Evolutionary conservation across 2,113 vertebrate species (phyloP), one percentile per base, ranked within the genome.

Genomic region (Megatriorchis doriae): DNA sequence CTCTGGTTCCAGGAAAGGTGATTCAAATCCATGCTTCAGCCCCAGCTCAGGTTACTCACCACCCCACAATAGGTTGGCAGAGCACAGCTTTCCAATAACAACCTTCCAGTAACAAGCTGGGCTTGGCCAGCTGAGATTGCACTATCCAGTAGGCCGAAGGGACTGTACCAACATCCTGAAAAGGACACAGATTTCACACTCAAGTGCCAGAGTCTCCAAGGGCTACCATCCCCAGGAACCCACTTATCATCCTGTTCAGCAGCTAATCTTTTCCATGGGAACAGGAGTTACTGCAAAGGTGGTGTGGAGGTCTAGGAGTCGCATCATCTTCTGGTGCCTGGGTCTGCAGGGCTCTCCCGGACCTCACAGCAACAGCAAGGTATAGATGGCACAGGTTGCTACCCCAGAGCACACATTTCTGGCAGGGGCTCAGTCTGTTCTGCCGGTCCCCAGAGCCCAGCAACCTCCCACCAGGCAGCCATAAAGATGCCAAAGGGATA

Each of bases 81-180:
- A 72, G 74, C 73, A 66, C 0, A 0, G 82, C 86, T 94, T 92
- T 96, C 91, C 78, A 91, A 7, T 47, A 92, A 83, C 81, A 80
- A 48, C 75, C 72, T 93, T 83, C 78, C 92, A 96, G 92, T 70
- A 94, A 86, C 10, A 6, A 58, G 17, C 84, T 45, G 73, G 87
- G 81, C 61, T 87, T 59, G 45, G 38, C 36, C 56, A 89, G 93
- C 73, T 16, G 7, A 9, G 74, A 61, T 65, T 78, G 45, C 81
- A 85, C 56, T 53, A 82, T 47, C 70, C 42, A 42, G 19, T 1
- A 0, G 55, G 58, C 40, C 55, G 22, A 40, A 58, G 36, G 7
- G 36, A 22, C 38, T 25, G n/a, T 68, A 50, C 15, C 62, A 84
- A 42, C 61, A 59, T 23, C 45, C 75, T 8, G 40, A 71, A 47